Percentiles rank a stretch among this genome's conserved stretches.
phyloP scores from a whole-genome alignment of 2,113 vertebrate species.

The Epinephelus fuscoguttatus region DNA sequence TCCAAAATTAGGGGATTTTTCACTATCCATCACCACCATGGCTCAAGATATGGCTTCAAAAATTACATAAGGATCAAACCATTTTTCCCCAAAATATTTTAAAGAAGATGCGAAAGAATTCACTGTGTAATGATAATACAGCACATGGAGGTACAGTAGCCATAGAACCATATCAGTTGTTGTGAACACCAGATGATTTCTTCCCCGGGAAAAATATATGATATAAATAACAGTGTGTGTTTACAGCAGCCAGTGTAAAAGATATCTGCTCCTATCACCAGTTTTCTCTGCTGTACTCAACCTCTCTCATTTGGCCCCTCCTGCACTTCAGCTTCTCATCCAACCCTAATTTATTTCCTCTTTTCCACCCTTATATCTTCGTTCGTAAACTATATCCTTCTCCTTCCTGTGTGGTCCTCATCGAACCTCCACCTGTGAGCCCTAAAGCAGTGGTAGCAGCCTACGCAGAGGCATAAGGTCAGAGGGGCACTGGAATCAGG shows the following conservation, averaged over 20 bases:
- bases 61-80: not conserved
- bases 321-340: not conserved
- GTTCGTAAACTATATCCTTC: not conserved
- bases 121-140: not conserved
- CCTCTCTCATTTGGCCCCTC: not conserved
- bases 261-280: not conserved
- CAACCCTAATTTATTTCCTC: not conserved
- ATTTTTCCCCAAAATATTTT: not conserved
- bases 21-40: not conserved
- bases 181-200: slow-evolving; percentile 4
- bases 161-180: not conserved
- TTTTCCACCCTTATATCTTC: not conserved
- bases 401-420: not conserved
- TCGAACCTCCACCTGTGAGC: not conserved
- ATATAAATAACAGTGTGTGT: not conserved
- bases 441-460: not conserved
- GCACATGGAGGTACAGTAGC: not conserved
- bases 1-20: not conserved
- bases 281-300: not conserved
- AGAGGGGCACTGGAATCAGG: slow-evolving; percentile 17
- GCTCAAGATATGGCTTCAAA: not conserved
- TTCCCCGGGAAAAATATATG: not conserved
- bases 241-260: not conserved
- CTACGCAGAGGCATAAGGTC: slow-evolving; percentile 25
- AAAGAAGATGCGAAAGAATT: not conserved